A percentile compares a stretch with the other conserved stretches of the same genome.
phyloP scores from a whole-genome alignment of 2,888 invertebrate species.

The Athalia rosae region DNA sequence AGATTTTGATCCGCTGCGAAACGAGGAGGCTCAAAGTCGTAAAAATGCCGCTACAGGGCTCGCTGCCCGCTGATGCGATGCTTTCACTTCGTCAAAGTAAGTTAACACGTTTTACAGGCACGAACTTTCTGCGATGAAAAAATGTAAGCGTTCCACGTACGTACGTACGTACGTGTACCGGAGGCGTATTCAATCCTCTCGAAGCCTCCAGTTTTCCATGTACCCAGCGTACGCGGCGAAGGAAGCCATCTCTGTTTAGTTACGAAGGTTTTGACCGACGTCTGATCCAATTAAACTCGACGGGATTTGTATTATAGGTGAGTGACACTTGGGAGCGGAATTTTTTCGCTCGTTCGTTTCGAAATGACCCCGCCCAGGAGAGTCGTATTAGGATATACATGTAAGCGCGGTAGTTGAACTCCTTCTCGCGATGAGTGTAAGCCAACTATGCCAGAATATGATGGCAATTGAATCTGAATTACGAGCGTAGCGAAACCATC shows the following conservation, averaged over 20 bases:
- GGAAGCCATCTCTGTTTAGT: conserved; percentile 27
- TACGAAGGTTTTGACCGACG: conserved; percentile 13
- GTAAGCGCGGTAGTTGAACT: too few species aligned
- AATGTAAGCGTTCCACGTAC: not conserved
- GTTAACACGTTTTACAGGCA: too few species aligned
- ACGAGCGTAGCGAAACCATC: not conserved
- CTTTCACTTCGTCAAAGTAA: conserved; percentile 2
- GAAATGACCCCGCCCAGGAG: not conserved
- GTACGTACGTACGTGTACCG: not conserved
- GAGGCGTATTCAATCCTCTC: too few species aligned
- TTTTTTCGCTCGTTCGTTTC: conserved; percentile 4
- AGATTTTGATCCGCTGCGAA: conserved; percentile 10
- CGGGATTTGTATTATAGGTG: conserved; percentile 30
- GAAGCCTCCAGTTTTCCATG: not conserved
- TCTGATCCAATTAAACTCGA: conserved; percentile 27
- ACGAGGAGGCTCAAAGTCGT: not conserved
- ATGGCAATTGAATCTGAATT: conserved; percentile 1
- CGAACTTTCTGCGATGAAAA: too few species aligned
- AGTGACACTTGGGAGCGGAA: conserved; percentile 14
- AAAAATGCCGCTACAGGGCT: not conserved
- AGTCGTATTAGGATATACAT: not conserved
- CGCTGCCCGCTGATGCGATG: not conserved
- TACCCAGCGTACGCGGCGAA: not conserved
- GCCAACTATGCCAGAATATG: not conserved
- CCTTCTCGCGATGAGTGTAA: conserved; percentile 3